Evolutionary conservation across 2,888 invertebrate species (phyloP).

Genomic region (Saturnia japonica): DNA sequence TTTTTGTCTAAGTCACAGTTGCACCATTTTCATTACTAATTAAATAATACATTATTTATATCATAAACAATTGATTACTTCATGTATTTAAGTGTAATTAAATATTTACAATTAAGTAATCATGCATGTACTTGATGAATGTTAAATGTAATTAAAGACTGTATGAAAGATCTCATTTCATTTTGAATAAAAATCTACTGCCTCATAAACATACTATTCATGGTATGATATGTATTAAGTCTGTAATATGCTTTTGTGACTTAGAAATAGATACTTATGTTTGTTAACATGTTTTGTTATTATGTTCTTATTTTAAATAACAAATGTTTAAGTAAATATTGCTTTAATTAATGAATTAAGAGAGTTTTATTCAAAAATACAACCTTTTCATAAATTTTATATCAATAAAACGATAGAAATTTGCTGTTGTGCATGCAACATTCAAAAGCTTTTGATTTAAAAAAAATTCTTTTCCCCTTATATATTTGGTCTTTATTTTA

Average conservation of each 20-base stretch:
- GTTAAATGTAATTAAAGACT: constrained; percentile 34
- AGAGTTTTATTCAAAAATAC: constrained; percentile 26
- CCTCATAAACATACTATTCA: constrained; percentile 23
- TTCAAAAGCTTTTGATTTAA: too few relatives aligned
- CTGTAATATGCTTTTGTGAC: constrained; percentile 61
- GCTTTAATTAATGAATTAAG: constrained; percentile 51
- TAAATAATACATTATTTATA: constrained; percentile 1
- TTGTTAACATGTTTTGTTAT: constrained; percentile 79
- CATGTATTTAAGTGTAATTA: constrained; percentile 21
- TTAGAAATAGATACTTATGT: constrained; percentile 72
- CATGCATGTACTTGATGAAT: constrained; percentile 24
- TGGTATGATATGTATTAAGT: constrained; percentile 25
- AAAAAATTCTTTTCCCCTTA: too few relatives aligned
- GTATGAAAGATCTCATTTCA: constrained; percentile 49
- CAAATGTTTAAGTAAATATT: constrained; percentile 73
- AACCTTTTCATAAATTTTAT: background rate
- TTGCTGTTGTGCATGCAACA: too few relatives aligned
- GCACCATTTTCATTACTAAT: constrained; percentile 29
- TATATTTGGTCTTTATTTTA: too few relatives aligned
- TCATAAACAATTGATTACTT: constrained; percentile 18
- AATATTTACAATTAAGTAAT: constrained; percentile 18
- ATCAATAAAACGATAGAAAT: too few relatives aligned
- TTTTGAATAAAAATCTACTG: constrained; percentile 25
- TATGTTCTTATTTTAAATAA: constrained; percentile 67
- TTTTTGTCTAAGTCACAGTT: constrained; percentile 67